phyloP scores from a whole-genome alignment of 23 tunicate genomes.

The Ascidia mentula region DNA sequence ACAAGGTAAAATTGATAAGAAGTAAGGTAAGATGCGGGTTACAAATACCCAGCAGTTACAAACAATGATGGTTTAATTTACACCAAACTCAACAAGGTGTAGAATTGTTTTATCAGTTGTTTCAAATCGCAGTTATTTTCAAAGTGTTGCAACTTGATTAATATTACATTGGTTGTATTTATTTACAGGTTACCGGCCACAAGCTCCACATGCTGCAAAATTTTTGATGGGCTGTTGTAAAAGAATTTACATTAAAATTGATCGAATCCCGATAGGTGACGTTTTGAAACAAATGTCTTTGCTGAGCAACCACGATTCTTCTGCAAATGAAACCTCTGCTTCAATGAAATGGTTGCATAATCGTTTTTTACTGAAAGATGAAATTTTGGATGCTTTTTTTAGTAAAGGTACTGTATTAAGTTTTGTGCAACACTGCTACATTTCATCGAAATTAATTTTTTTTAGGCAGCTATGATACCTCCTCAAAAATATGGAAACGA shows the following conservation, averaged over 20 bases:
- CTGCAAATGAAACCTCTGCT: background rate
- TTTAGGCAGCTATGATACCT: too few relatives aligned
- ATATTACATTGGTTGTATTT: too few relatives aligned
- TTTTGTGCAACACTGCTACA: background rate
- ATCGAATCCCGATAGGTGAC: slow-evolving; percentile 43
- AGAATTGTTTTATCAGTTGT: too few relatives aligned
- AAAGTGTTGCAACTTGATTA: background rate
- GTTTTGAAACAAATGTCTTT: slow-evolving; percentile 5
- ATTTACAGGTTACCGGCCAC: slow-evolving; percentile 15
- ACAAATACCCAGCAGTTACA: too few relatives aligned
- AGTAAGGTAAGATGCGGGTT: too few relatives aligned
- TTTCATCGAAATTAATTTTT: background rate
- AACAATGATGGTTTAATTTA: too few relatives aligned
- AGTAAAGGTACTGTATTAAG: background rate
- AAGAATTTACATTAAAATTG: slow-evolving; percentile 32
- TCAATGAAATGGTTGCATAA: slow-evolving; percentile 51
- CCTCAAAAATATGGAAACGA: background rate
- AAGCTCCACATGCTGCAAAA: slow-evolving; percentile 17
- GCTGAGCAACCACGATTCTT: background rate
- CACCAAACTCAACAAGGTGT: too few relatives aligned
- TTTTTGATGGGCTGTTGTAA: slow-evolving; percentile 53
- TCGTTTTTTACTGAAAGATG: slow-evolving; percentile 47
- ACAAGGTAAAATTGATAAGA: background rate
- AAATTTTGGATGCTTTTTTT: slow-evolving; percentile 26
- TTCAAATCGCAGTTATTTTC: background rate